Evolutionary conservation across 1,140 invertebrate species (phyloP), one percentile per base, ranked within the genome.

Genomic region (Neodiprion fabricii): DNA sequence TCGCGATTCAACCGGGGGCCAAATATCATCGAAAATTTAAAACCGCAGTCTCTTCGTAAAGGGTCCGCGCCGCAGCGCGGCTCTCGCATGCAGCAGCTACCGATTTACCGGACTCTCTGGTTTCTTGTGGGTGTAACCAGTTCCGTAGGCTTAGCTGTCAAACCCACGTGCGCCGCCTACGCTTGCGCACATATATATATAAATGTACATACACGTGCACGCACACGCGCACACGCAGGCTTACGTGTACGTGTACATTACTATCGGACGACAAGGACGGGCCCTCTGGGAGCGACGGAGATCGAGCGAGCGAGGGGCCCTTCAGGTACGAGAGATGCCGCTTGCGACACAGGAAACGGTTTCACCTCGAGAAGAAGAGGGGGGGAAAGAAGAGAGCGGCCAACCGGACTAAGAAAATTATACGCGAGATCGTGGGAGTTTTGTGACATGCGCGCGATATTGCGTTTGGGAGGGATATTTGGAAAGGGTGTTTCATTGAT

Each of bases 111-210:
- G 53, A 61, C 53, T 61, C 53, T 61, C 11, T 17, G n/a, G 68
- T 17, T n/a, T 48, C n/a, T 78, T 76, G 85, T 87, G 80, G 85
- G 86, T 86, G 86, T 87, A 86, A 87, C 86, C 85, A 85, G 85
- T 87, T 86, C 83, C 79, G 84, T 86, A 77, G 83, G 85, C 80
- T 80, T 83, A 85, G 81, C 85, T 87, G 86, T 87, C 86, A 87
- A 85, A 74, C 87, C 86, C 86, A 87, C 87, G 87, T 87, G 87
- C 85, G 77, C 82, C 85, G 85, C 87, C 86, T 81, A 87, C 86
- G 82, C 73, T 71, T 40, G 70, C 47, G 49, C 77, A 80, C 80
- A 85, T 81, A 80, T 83, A 83, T 11, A 76, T 70, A 78, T 72
- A 72, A 76, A 74, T 8, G 3, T n/a, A 21, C 17, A 21, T 21